A percentile compares a stretch with the other conserved stretches of the same genome.
These are phyloP conservation scores for Platyrinchus mystaceus DNA, from an alignment of 2,797 vertebrate species.

Conservation along the genomic window DNA sequence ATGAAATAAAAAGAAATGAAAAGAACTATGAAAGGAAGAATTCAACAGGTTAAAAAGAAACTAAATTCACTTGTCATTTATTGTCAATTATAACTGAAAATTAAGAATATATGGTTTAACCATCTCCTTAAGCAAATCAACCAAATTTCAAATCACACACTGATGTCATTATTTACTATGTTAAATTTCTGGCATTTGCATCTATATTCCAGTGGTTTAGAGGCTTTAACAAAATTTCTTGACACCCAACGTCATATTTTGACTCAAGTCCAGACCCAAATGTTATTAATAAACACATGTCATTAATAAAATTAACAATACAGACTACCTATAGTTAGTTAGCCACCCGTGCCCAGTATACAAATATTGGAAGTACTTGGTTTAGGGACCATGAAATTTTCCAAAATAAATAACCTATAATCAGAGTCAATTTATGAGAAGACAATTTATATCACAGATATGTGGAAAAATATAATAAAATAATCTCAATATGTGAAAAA, in stretches of 20 bases:
- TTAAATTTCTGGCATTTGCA: neutral
- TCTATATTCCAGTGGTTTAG: neutral
- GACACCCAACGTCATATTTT: neutral
- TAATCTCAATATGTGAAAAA: neutral
- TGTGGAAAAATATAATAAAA: neutral
- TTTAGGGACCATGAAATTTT: neutral
- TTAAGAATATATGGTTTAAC: neutral
- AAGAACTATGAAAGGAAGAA: neutral
- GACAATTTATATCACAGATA: neutral
- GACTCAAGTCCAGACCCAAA: neutral
- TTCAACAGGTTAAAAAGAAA: slow-evolving; percentile 66
- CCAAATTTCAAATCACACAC: slow-evolving; percentile 31
- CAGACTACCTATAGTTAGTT: neutral
- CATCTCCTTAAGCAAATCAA: slow-evolving; percentile 7
- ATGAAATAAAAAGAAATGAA: neutral
- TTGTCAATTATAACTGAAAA: slow-evolving; percentile 17
- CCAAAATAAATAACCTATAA: neutral
- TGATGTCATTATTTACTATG: neutral
- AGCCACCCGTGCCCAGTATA: neutral
- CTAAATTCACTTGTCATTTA: slow-evolving; percentile 22
- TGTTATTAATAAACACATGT: neutral
- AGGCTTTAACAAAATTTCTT: neutral
- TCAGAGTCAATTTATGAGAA: neutral
- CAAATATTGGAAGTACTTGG: neutral
- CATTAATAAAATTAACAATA: neutral